A percentile compares a stretch with the other conserved stretches of the same genome.
Conservation (phyloP, 2,797 vertebrate genomes). For the Kryptopterus vitreolus region DNA sequence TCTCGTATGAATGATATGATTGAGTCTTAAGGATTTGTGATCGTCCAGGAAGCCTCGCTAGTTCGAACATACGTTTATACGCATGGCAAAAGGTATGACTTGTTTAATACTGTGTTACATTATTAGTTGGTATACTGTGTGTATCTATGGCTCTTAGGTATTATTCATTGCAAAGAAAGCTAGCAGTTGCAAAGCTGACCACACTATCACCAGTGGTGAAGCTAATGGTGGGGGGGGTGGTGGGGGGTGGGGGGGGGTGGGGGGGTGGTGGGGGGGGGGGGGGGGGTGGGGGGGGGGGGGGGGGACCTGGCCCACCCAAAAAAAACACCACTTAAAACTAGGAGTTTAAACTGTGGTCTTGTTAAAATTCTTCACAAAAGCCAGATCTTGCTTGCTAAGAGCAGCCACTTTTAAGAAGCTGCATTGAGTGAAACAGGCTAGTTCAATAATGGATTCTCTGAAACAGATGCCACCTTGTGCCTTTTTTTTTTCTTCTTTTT, state of each 20-base stretch:
- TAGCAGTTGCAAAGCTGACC: not conserved
- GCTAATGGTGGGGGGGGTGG: no score
- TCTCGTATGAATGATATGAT: not conserved
- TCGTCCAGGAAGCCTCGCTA: not conserved
- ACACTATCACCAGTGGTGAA: not conserved
- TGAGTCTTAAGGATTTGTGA: not conserved
- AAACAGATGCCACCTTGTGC: constrained; percentile 2
- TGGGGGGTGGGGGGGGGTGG: no score
- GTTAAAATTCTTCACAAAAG: not conserved
- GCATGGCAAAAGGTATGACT: not conserved
- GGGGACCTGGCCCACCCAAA: not conserved
- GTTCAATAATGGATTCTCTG: not conserved
- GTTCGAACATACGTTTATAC: not conserved
- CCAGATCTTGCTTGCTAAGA: not conserved
- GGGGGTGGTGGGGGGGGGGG: no score
- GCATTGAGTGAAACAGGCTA: not conserved
- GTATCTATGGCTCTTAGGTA: not conserved
- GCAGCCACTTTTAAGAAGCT: no score
- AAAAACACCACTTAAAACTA: not conserved
- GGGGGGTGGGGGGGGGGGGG: no score
- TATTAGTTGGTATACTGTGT: no score
- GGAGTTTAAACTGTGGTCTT: not conserved
- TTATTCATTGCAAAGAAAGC: not conserved
- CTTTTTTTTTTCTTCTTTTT: no score
- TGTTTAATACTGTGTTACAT: not conserved